Evolutionary conservation across 1,140 invertebrate genomes (phyloP).

Genomic region (Drosophila tani): DNA sequence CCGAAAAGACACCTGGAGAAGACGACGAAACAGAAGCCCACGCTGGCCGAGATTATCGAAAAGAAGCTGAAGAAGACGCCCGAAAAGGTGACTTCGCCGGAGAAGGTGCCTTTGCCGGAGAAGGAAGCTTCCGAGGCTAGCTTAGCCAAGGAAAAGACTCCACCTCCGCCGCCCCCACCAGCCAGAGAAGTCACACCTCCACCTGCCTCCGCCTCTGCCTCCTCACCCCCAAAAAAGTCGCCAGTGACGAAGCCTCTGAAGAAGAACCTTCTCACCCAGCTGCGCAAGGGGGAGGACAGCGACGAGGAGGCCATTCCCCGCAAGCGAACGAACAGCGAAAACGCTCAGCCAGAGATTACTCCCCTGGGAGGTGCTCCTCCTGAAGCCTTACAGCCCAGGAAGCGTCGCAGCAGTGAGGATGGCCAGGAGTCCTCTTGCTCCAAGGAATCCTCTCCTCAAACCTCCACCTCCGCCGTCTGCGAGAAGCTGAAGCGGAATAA

Average conservation of each 20-base stretch:
- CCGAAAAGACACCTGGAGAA: conserved; percentile 63
- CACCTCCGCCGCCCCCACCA: background rate
- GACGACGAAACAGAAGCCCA: conserved; percentile 58
- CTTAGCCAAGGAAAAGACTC: background rate
- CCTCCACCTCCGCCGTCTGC: conserved; percentile 29
- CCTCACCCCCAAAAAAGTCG: conserved; percentile 55
- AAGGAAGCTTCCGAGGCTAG: conserved; percentile 1
- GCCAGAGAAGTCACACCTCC: conserved; percentile 28
- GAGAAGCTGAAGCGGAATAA: conserved; percentile 69
- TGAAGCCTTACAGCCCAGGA: conserved; percentile 63
- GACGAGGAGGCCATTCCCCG: conserved; percentile 74
- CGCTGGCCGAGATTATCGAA: conserved; percentile 77
- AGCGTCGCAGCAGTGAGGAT: conserved; percentile 78
- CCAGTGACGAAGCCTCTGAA: conserved; percentile 79
- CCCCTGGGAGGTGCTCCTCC: background rate
- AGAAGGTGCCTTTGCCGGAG: too few relatives aligned
- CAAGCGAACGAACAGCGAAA: conserved; percentile 75
- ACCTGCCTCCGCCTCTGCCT: conserved; percentile 24
- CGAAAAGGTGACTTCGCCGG: conserved; percentile 33
- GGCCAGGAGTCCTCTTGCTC: conserved; percentile 28
- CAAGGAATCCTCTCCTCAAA: conserved; percentile 34
- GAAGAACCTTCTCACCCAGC: conserved; percentile 75
- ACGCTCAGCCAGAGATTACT: conserved; percentile 16
- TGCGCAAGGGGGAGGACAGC: conserved; percentile 74
- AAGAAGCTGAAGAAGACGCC: conserved; percentile 76